Evolutionary conservation across 2,888 invertebrate species (phyloP).

Genomic region (Phytoseiulus persimilis): DNA sequence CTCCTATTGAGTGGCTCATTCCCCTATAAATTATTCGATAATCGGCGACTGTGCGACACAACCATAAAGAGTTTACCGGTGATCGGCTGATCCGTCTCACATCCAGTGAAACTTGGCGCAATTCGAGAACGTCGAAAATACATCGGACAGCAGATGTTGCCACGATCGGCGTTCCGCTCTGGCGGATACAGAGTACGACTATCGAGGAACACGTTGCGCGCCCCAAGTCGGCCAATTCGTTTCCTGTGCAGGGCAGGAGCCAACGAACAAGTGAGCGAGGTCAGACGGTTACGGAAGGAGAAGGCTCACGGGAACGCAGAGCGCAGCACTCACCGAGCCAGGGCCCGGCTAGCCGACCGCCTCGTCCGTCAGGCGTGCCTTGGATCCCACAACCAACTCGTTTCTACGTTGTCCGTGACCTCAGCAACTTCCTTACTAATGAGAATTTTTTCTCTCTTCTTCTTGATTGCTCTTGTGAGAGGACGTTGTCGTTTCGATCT

Average conservation of each 20-base stretch:
- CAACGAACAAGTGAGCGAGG: neutral
- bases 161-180: neutral
- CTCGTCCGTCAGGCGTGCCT: neutral
- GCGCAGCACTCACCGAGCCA: neutral
- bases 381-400: neutral
- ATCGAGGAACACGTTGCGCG: neutral
- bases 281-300: neutral
- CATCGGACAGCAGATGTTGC: neutral
- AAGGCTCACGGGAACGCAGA: neutral
- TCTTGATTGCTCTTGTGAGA: neutral
- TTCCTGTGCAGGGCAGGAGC: neutral
- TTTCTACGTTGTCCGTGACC: neutral
- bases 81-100: too few species aligned
- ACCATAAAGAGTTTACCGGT: too few species aligned
- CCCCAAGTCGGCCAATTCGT: neutral
- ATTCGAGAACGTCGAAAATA: neutral
- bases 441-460: neutral
- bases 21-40: too few species aligned
- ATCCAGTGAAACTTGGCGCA: neutral
- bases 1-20: too few species aligned
- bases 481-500: neutral
- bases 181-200: neutral
- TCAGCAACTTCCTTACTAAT: neutral
- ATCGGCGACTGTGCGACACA: too few species aligned
- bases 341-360: neutral